These are phyloP conservation scores for Norana najaformis DNA, from an alignment of 2,888 invertebrate species.

Conservation along the genomic window DNA sequence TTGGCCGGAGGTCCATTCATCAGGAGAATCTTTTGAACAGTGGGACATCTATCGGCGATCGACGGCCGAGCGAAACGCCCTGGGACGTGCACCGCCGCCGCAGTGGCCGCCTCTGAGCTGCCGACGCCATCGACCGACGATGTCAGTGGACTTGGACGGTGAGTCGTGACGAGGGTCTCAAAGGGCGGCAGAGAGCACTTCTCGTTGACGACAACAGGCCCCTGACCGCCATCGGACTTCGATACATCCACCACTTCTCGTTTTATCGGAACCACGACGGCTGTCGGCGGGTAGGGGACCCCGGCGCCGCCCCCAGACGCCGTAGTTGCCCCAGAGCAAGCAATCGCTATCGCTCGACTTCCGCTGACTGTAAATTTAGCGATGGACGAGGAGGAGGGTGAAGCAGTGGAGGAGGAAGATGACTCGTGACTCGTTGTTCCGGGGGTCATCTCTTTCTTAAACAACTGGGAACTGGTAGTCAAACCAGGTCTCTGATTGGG, in stretches of 20 bases:
- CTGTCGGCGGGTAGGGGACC: constrained; percentile 29
- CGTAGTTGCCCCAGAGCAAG: neutral
- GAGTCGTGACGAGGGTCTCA: constrained; percentile 21
- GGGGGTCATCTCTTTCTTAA: neutral
- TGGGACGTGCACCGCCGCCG: neutral
- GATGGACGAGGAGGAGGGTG: neutral
- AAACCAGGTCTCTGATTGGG: neutral
- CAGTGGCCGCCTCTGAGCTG: neutral
- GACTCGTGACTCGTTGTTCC: neutral
- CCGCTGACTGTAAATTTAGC: neutral
- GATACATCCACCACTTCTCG: constrained; percentile 21
- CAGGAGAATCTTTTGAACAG: neutral
- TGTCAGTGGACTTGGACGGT: constrained; percentile 16
- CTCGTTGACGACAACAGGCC: neutral
- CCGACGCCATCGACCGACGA: neutral
- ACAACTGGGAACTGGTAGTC: neutral
- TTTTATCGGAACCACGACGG: constrained; percentile 36
- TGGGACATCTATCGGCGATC: constrained; percentile 13
- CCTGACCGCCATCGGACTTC: neutral
- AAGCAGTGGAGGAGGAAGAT: too few relatives aligned
- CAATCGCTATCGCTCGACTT: constrained; percentile 17
- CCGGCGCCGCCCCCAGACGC: neutral
- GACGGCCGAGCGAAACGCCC: neutral
- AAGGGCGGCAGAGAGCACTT: constrained; percentile 21
- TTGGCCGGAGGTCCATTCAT: neutral